Conservation (phyloP, 2,113 vertebrate genomes). For the Sander vitreus region DNA sequence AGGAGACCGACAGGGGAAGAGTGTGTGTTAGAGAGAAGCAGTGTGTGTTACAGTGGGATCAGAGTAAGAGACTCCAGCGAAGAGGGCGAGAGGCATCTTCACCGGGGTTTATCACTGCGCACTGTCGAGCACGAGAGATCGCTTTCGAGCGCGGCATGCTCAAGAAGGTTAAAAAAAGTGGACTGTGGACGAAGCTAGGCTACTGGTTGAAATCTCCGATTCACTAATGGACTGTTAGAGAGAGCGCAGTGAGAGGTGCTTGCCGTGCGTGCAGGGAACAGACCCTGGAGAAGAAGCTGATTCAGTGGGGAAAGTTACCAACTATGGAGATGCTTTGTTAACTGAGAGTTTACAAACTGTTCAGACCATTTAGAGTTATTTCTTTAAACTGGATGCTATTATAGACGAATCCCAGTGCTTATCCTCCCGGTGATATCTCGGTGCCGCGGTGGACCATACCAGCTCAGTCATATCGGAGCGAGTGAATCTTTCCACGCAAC, state of each 20-base stretch:
- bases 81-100: slow-evolving; percentile 67
- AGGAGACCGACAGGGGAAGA: slow-evolving; percentile 44
- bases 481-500: slow-evolving; percentile 52
- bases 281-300: slow-evolving; percentile 47
- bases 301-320: slow-evolving; percentile 77
- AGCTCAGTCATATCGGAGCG: slow-evolving; percentile 62
- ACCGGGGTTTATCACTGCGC: slow-evolving; percentile 62
- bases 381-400: slow-evolving; percentile 59
- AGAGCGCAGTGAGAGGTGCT: slow-evolving; percentile 33
- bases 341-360: slow-evolving; percentile 56
- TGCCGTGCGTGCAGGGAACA: slow-evolving; percentile 23
- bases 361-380: slow-evolving; percentile 40
- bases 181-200: slow-evolving; percentile 46
- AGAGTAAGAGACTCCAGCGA: slow-evolving; percentile 50
- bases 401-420: slow-evolving; percentile 38
- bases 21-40: slow-evolving; percentile 14
- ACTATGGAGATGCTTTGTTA: slow-evolving; percentile 63
- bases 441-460: slow-evolving; percentile 66
- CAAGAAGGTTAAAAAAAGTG: slow-evolving; percentile 48
- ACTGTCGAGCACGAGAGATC: slow-evolving; percentile 53
- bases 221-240: slow-evolving; percentile 46
- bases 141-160: slow-evolving; percentile 54
- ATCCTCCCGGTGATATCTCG: slow-evolving; percentile 52
- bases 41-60: slow-evolving; percentile 45
- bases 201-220: slow-evolving; percentile 3